Evolutionary conservation across 1,140 invertebrate species (phyloP), one percentile per base, ranked within the genome.

Genomic region (Uloborus diversus): DNA sequence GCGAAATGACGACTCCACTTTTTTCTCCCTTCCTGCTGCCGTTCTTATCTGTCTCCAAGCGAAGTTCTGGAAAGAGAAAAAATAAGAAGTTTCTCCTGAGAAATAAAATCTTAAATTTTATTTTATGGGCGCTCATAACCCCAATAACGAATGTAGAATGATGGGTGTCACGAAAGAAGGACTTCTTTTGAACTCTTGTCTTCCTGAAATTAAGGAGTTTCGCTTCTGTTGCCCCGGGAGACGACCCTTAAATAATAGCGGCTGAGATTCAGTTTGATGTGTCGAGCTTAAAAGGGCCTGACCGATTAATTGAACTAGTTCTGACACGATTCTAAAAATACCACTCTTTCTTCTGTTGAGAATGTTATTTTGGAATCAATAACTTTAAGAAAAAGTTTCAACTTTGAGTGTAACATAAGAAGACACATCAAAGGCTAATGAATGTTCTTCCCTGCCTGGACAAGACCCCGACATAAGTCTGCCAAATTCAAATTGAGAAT

Each of bases 101-200:
- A 13, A 49, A 49, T 47, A 17, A 20, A 25, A 25, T 20, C 27
- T n/a, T n/a, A n/a, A 25, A 4, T 25, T 57, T 17, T 11, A 14
- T 68, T 53, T 68, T 53, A 32, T 33, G 25, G 32, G 32, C 33
- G 65, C 65, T 68, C 65, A 23, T 68, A 49, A 68, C 65, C 65
- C 47, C 65, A 17, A 51, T 68, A 33, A 27, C 42, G 7, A 17
- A 47, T 47, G 37, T 9, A 53, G 42, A 32, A n/a, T 32, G 53
- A 53, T 9, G 32, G 32, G 7, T 51, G 17, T 49, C 65, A 32
- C 30, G 65, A 57, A 17, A 25, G 7, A 2, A 14, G 35, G 0
- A 13, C 4, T 32, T 25, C 20, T 23, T 23, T 64, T 68, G 30
- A 42, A 32, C 13, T 30, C 13, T 32, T 1, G 14, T 61, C 13